Evolutionary conservation across 2,113 vertebrate species (phyloP).

Genomic region (Malurus cyaneus): DNA sequence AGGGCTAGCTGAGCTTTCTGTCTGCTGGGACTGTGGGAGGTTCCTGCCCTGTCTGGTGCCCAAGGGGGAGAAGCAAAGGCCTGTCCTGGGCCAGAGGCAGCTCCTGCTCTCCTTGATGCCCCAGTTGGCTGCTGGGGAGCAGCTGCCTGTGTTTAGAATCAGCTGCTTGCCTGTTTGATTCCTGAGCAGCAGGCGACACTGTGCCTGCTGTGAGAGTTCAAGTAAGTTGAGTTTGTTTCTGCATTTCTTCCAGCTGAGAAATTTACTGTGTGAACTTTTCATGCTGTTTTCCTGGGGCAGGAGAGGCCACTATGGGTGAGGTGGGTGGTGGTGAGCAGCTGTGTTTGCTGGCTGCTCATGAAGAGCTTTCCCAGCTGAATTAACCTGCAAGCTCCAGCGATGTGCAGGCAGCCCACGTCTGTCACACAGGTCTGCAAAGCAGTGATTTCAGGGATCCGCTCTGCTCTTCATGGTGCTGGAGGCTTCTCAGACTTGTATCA

Average conservation of each 20-base stretch:
- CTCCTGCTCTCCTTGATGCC: background rate
- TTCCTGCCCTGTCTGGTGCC: background rate
- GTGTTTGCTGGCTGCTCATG: background rate
- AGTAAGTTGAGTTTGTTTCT: constrained; percentile 47
- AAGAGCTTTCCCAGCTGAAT: background rate
- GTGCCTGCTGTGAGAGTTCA: constrained; percentile 12
- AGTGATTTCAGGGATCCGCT: fast-evolving
- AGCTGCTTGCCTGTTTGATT: background rate
- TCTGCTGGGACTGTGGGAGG: background rate
- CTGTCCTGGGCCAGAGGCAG: background rate
- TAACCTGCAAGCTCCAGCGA: background rate
- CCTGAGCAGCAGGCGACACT: background rate
- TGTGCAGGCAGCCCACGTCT: fast-evolving
- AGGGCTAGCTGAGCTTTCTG: background rate
- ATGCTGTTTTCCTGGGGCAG: background rate
- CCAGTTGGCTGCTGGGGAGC: background rate
- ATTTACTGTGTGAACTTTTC: background rate
- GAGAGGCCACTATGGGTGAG: background rate
- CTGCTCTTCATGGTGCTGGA: background rate
- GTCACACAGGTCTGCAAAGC: fast-evolving
- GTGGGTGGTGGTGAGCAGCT: fast-evolving
- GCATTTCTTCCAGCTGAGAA: constrained; percentile 39
- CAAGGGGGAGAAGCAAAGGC: background rate
- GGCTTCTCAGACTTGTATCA: background rate
- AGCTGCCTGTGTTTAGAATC: background rate